phyloP scores from a whole-genome alignment of 2,888 invertebrate species.

The Loripinus fragilis region DNA sequence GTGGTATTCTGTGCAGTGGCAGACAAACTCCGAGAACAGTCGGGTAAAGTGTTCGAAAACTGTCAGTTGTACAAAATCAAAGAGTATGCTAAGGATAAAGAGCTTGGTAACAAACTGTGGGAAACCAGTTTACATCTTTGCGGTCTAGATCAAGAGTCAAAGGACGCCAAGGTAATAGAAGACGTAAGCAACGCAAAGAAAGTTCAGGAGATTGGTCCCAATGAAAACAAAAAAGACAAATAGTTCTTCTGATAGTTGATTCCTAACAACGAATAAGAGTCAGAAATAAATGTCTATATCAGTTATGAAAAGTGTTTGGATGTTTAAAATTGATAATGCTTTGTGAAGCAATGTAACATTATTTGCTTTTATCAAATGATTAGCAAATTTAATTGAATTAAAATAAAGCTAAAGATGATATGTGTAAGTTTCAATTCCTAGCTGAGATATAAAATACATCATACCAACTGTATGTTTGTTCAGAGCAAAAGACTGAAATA shows the following conservation, averaged over 20 bases:
- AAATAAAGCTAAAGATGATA: too few relatives aligned
- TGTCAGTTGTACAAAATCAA: constrained; percentile 63
- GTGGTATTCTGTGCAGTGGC: constrained; percentile 76
- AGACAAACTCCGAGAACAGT: constrained; percentile 71
- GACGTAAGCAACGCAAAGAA: neutral
- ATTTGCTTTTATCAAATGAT: too few relatives aligned
- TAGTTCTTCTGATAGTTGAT: neutral
- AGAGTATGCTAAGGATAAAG: constrained; percentile 61
- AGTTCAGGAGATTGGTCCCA: constrained; percentile 24
- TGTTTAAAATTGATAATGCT: too few relatives aligned
- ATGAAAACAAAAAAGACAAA: constrained; percentile 13
- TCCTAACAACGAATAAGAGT: too few relatives aligned
- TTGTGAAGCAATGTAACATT: too few relatives aligned
- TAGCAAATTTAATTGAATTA: too few relatives aligned
- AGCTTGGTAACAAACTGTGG: constrained; percentile 70
- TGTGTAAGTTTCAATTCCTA: too few relatives aligned
- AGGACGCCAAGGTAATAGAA: constrained; percentile 35
- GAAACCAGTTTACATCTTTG: constrained; percentile 71
- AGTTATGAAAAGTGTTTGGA: too few relatives aligned
- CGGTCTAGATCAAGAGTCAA: constrained; percentile 63
- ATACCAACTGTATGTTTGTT: too few relatives aligned
- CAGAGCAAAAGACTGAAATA: too few relatives aligned
- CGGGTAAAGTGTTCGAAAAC: constrained; percentile 74
- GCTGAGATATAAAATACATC: too few relatives aligned
- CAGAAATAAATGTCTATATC: too few relatives aligned